Percentiles rank a stretch among this genome's conserved stretches.
Evolutionary conservation across 2,888 invertebrate genomes (phyloP).

Genomic region (Epistrophe eligans): DNA sequence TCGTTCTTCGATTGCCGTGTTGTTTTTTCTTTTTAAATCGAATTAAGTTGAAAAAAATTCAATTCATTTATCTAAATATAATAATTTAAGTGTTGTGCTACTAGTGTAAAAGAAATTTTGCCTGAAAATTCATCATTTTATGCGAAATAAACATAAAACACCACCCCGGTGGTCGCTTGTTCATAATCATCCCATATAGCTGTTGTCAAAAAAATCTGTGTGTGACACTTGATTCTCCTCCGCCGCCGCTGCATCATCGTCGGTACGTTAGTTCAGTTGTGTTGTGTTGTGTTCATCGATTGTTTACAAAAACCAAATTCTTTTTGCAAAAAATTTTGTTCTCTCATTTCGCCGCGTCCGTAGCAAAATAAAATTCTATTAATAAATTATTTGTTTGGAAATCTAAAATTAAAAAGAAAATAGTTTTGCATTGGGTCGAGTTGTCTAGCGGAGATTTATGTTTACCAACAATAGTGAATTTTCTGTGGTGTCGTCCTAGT

Average conservation of each 20-base stretch:
- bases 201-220: not conserved
- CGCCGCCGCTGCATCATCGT: not conserved
- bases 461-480: conserved; percentile 64
- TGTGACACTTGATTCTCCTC: conserved; percentile 26
- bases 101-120: not conserved
- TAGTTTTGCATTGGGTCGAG: conserved; percentile 8
- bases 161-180: conserved; percentile 57
- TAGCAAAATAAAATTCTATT: conserved; percentile 47
- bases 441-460: conserved; percentile 31
- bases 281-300: conserved; percentile 54
- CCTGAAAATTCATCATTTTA: not conserved
- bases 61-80: not conserved
- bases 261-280: not conserved
- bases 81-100: conserved; percentile 40
- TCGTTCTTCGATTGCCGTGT: not conserved
- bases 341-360: not conserved
- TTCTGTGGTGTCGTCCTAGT: not conserved
- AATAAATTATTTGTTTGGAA: conserved; percentile 45
- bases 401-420: conserved; percentile 14
- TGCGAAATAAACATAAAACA: conserved; percentile 47
- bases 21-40: conserved; percentile 27
- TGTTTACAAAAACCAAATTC: conserved; percentile 62
- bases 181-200: not conserved
- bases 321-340: conserved; percentile 35
- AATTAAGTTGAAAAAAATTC: conserved; percentile 3